A percentile compares a stretch with the other conserved stretches of the same genome.
Conservation (phyloP, 2,113 vertebrate species). For the Micromys minutus region DNA sequence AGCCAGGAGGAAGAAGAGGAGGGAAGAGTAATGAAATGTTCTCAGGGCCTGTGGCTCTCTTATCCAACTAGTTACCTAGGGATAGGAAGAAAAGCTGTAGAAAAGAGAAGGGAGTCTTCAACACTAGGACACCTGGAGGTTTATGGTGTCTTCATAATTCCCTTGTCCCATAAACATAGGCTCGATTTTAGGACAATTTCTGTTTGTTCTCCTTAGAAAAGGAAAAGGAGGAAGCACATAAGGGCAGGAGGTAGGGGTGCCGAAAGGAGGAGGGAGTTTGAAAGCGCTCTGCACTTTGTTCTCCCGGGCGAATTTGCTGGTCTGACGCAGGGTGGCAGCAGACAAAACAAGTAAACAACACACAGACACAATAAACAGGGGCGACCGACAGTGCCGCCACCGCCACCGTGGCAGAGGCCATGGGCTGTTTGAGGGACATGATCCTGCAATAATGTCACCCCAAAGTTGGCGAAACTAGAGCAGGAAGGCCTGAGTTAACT, state of each 20-base stretch:
- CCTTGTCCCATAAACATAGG: constrained; percentile 62
- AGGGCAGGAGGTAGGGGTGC: constrained; percentile 32
- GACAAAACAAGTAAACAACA: constrained; percentile 86
- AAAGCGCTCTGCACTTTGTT: constrained; percentile 57
- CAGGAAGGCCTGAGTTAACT: not conserved
- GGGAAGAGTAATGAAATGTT: not conserved
- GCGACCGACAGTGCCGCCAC: not conserved
- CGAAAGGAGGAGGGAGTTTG: constrained; percentile 48
- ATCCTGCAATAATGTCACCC: not conserved
- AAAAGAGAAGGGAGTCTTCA: constrained; percentile 11
- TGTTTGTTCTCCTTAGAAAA: constrained; percentile 51
- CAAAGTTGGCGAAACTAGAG: not conserved
- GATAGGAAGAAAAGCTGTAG: constrained; percentile 54
- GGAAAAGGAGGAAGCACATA: not conserved
- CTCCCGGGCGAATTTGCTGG: constrained; percentile 73
- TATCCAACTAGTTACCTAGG: constrained; percentile 53
- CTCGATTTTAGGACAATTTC: constrained; percentile 60
- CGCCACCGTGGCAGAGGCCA: not conserved
- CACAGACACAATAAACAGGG: constrained; percentile 82
- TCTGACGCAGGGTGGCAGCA: constrained; percentile 88
- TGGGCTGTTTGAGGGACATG: not conserved
- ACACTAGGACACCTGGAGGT: constrained; percentile 56
- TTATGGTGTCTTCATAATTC: constrained; percentile 78
- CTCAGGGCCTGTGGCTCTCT: constrained; percentile 46
- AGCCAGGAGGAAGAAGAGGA: not conserved